These are phyloP conservation scores for Metacarcinus magister DNA, from an alignment of 2,888 invertebrate species.

Conservation along the genomic window DNA sequence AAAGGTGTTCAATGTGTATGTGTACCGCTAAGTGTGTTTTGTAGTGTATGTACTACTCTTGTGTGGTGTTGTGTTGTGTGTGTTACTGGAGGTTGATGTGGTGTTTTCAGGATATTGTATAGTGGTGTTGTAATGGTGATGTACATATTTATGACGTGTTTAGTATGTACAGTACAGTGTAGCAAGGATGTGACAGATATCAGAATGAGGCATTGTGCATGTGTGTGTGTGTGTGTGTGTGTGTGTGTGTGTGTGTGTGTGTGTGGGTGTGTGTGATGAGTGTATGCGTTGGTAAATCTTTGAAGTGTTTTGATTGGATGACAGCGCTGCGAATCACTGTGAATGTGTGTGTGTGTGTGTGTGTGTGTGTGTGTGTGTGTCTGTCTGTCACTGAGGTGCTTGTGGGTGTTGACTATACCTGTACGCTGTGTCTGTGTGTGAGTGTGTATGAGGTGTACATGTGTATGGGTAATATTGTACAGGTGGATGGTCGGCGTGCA, in stretches of 20 bases:
- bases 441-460: background rate
- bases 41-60: background rate
- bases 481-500: background rate
- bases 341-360: background rate
- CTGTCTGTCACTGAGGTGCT: background rate
- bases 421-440: background rate
- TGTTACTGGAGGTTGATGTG: background rate
- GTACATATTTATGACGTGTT: background rate
- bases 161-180: background rate
- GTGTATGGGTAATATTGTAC: background rate
- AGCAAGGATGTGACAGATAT: background rate
- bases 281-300: no score
- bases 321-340: background rate
- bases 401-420: background rate
- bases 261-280: background rate
- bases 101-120: background rate
- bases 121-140: background rate
- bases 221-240: background rate
- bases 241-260: no score
- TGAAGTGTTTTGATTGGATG: no score
- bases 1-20: background rate
- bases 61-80: background rate
- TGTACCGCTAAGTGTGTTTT: background rate
- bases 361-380: background rate
- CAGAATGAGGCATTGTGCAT: background rate